Percentiles rank a stretch among this genome's conserved stretches.
These are phyloP conservation scores for Scaptomyza polygonia DNA, from an alignment of 2,888 invertebrate genomes.

Conservation along the genomic window DNA sequence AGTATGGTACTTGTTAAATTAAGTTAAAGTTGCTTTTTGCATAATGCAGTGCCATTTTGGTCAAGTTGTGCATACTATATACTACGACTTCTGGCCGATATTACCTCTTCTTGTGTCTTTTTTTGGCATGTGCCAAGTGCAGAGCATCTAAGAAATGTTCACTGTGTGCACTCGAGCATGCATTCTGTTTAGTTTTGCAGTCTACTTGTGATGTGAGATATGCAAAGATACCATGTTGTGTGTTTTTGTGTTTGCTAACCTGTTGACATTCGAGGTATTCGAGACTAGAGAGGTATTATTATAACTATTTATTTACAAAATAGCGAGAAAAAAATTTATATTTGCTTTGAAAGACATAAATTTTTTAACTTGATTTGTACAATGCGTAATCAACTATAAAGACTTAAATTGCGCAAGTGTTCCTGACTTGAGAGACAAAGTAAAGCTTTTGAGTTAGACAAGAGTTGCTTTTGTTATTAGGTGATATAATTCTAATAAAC, in stretches of 20 bases:
- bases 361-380: not conserved
- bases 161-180: conserved; percentile 45
- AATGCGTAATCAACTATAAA: not conserved
- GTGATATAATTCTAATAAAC: not conserved
- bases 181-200: conserved; percentile 47
- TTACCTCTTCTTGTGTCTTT: conserved; percentile 36
- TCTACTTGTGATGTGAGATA: conserved; percentile 48
- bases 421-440: not conserved
- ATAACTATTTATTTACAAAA: conserved; percentile 1
- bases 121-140: conserved; percentile 48
- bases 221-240: conserved; percentile 20
- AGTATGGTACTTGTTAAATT: conserved; percentile 65
- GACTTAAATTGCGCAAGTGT: not conserved
- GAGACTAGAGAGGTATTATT: conserved; percentile 25
- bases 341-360: not conserved
- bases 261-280: conserved; percentile 40
- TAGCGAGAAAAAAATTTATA: not conserved
- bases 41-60: conserved; percentile 65
- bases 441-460: not conserved
- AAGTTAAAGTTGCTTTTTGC: conserved; percentile 63
- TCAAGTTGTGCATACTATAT: conserved; percentile 40
- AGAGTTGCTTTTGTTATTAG: not conserved
- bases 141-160: conserved; percentile 51
- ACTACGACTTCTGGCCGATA: conserved; percentile 19
- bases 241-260: conserved; percentile 35